A percentile compares a stretch with the other conserved stretches of the same genome.
Evolutionary conservation across 2,113 vertebrate genomes (phyloP).

Genomic region (Barbus barbus): DNA sequence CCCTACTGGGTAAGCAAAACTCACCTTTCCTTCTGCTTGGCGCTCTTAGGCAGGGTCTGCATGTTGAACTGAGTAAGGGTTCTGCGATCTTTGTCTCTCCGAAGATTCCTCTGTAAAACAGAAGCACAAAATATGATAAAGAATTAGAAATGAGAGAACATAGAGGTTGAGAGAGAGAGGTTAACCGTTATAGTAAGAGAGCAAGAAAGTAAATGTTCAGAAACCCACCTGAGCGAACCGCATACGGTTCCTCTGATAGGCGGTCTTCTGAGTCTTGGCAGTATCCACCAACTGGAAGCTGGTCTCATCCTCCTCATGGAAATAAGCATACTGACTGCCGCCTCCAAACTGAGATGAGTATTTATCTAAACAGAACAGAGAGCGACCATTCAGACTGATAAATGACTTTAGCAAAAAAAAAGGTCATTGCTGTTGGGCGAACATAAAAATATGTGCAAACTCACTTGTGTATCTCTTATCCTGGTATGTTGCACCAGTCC

Average conservation of each 20-base stretch:
- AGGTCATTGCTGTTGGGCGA: too few relatives aligned
- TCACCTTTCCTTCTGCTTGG: constrained; percentile 98
- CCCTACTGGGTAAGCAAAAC: constrained; percentile 10
- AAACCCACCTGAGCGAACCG: constrained; percentile 90
- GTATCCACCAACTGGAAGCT: constrained; percentile 99
- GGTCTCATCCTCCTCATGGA: constrained; percentile 95
- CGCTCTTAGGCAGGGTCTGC: constrained; percentile 96
- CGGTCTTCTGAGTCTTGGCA: constrained; percentile 93
- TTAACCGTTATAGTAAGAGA: neutral
- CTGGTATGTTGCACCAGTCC: constrained; percentile 98
- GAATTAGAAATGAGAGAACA: neutral
- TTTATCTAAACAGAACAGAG: constrained; percentile 67
- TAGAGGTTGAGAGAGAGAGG: neutral
- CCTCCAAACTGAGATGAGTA: constrained; percentile 98
- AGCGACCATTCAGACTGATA: neutral
- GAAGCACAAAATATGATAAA: neutral
- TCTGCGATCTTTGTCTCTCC: constrained; percentile 95
- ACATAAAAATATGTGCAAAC: constrained; percentile 56
- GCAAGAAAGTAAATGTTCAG: neutral
- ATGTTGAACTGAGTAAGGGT: constrained; percentile 96
- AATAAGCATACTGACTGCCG: constrained; percentile 96
- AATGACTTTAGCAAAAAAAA: neutral
- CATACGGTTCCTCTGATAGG: constrained; percentile 98
- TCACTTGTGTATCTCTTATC: constrained; percentile 98
- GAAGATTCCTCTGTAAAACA: constrained; percentile 86